Percentiles rank a stretch among this genome's conserved stretches.
Conservation (phyloP, 2,797 vertebrate species). For the Odontamblyopus rebecca region DNA sequence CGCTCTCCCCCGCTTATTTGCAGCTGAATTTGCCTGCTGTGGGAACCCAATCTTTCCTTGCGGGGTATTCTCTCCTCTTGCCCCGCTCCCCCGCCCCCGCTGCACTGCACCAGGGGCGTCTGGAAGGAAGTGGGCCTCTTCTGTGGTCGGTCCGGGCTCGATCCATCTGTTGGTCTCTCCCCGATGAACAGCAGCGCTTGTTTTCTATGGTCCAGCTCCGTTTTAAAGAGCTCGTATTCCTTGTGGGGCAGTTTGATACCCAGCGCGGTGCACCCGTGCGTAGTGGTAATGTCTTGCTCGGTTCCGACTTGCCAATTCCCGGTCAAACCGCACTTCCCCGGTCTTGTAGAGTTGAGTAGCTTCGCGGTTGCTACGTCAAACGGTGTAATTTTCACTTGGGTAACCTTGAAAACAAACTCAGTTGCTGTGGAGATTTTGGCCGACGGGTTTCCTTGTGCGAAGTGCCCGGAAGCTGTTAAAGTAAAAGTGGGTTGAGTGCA, state of each 20-base stretch:
- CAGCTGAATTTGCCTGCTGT: constrained; percentile 58
- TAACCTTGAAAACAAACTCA: constrained; percentile 87
- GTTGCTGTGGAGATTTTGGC: constrained; percentile 75
- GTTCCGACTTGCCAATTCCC: constrained; percentile 78
- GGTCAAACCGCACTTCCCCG: constrained; percentile 79
- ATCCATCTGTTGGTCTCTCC: constrained; percentile 88
- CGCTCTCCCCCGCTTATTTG: constrained; percentile 49
- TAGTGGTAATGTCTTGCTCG: constrained; percentile 85
- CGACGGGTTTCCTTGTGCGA: constrained; percentile 79
- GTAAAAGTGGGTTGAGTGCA: constrained; percentile 86
- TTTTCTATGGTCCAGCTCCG: constrained; percentile 76
- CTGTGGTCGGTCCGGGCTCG: constrained; percentile 81
- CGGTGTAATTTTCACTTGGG: constrained; percentile 76
- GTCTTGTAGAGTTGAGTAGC: constrained; percentile 80
- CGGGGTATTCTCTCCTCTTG: constrained; percentile 30
- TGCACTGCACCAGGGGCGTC: constrained; percentile 84
- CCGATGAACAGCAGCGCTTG: constrained; percentile 83
- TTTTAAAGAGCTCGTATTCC: constrained; percentile 89
- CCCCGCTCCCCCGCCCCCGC: constrained; percentile 6
- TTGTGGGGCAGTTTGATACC: constrained; percentile 89
- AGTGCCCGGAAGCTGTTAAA: constrained; percentile 81
- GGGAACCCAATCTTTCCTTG: constrained; percentile 37
- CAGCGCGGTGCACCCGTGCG: constrained; percentile 82
- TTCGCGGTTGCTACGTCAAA: constrained; percentile 72
- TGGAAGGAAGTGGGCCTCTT: constrained; percentile 89